Evolutionary conservation across 2,797 vertebrate genomes (phyloP), one percentile per base, ranked within the genome.

Genomic region (Sebastes itinus): DNA sequence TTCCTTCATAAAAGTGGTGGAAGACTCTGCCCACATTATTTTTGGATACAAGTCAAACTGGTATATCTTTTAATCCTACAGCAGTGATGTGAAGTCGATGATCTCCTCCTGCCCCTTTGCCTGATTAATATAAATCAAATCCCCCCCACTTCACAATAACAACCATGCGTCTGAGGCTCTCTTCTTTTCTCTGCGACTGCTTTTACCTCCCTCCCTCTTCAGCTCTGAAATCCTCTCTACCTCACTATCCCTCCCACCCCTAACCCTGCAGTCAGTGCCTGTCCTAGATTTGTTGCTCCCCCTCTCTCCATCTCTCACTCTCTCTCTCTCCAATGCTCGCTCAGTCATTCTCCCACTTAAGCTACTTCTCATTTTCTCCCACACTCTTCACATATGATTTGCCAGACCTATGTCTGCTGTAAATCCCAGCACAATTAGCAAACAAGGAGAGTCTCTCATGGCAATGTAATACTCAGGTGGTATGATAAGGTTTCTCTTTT

Each of bases 211-310:
- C 80, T 86, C 84, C 69, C 71, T 74, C 77, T 72, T 63, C 56
- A 60, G 73, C 78, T 66, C 78, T 84, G 77, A 89, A 88, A 92
- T 91, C 88, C 82, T 91, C 85, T 85, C 77, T 75, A 78, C 84
- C 81, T 86, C 85, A 25, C 71, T 32, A 28, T 88, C 82, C 89
- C 86, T 91, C 91, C 89, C 87, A 86, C 90, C 91, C 88, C 90
- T 91, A 91, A 92, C 89, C 94, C 95, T 94, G 91, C 90, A 94
- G 95, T 94, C 92, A 94, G 86, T 87, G 87, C 72, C 92, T 96
- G 95, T 92, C 95, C 95, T 94, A 95, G 92, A 95, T 96, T 96
- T 89, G 88, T 87, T 81, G 28, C 83, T 16, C 62, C 73, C 71
- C 38, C 71, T 69, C 52, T 49, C 64, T 42, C 49, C 64, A 4